Conservation (phyloP, 2,797 vertebrate genomes). For the Coregonus suidteri region DNA sequence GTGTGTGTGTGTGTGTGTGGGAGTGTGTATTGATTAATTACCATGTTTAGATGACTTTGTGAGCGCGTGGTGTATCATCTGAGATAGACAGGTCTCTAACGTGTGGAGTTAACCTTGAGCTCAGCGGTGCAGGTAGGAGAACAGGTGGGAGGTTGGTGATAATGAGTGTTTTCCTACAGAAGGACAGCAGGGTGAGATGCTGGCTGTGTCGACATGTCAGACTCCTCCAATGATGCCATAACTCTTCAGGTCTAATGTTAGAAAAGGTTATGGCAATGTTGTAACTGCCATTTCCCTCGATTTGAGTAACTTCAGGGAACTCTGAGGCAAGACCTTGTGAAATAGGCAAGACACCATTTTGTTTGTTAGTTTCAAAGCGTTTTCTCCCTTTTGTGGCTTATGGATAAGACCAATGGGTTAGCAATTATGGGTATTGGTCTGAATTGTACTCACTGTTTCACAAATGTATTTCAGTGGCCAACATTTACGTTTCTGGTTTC, state of each 20-base stretch:
- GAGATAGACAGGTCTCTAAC: neutral
- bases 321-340: neutral
- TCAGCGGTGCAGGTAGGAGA: neutral
- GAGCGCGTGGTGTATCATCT: neutral
- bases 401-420: too few relatives aligned
- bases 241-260: neutral
- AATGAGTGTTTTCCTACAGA: neutral
- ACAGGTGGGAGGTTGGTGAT: neutral
- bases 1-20: neutral
- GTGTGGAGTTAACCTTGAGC: neutral
- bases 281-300: constrained; percentile 14
- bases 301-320: neutral
- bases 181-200: neutral
- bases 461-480: neutral
- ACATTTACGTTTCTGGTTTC: neutral
- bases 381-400: too few relatives aligned
- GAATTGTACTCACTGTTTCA: neutral
- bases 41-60: constrained; percentile 5
- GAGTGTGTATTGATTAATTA: neutral
- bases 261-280: neutral
- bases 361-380: neutral
- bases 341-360: neutral
- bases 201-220: neutral
- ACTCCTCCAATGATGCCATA: neutral
- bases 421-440: neutral